These are phyloP conservation scores for Schizothorax lantsangensis DNA, from an alignment of 2,797 vertebrate species.

Conservation along the genomic window DNA sequence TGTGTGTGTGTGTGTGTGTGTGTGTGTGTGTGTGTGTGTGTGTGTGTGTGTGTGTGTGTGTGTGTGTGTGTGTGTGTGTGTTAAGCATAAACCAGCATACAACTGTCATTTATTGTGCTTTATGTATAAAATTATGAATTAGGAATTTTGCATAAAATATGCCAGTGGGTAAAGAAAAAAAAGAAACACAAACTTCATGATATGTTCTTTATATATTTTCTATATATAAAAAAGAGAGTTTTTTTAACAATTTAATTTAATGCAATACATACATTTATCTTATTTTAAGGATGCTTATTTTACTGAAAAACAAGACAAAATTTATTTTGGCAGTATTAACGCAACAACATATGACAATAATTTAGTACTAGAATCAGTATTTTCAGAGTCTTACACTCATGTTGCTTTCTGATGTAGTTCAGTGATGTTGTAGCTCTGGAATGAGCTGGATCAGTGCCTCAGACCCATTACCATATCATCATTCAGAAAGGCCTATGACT, in stretches of 20 bases:
- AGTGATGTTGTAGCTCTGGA: background rate
- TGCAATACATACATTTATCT: background rate
- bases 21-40: background rate
- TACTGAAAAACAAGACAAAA: background rate
- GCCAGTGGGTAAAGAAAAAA: background rate
- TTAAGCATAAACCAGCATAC: background rate
- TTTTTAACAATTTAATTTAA: background rate
- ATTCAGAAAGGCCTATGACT: background rate
- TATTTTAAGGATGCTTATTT: background rate
- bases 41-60: background rate
- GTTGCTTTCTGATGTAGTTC: background rate
- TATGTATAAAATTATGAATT: background rate
- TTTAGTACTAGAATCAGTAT: background rate
- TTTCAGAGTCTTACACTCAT: background rate
- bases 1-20: too few species aligned
- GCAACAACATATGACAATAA: background rate
- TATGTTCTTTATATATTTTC: too few species aligned
- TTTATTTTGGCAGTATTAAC: background rate
- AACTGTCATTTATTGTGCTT: background rate
- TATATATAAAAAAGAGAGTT: too few species aligned
- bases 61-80: background rate
- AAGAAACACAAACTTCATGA: background rate
- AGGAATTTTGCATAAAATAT: background rate
- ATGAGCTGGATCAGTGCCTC: conserved; percentile 22
- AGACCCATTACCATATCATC: background rate